Conservation (phyloP, 2,797 vertebrate species). For the Sylvia borin region DNA sequence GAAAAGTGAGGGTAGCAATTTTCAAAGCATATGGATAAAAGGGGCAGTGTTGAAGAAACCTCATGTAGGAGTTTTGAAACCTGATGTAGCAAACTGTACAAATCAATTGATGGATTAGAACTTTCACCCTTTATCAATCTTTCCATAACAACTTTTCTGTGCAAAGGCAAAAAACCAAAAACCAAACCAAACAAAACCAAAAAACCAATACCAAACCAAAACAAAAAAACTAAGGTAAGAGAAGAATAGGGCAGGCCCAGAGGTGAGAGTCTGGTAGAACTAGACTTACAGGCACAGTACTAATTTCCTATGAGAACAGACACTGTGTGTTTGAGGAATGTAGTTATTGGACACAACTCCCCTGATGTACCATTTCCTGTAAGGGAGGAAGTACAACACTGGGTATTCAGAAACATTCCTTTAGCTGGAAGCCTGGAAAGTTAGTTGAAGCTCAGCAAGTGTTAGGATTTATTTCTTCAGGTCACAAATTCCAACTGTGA, state of each 20-base stretch:
- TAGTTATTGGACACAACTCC: background rate
- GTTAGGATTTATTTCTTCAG: conserved; percentile 28
- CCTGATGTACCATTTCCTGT: background rate
- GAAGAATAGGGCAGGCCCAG: background rate
- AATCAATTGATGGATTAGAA: background rate
- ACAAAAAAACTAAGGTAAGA: background rate
- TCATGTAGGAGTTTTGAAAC: background rate
- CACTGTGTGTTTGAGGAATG: background rate
- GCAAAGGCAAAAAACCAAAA: background rate
- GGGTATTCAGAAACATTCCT: background rate
- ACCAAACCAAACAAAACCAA: too few species aligned
- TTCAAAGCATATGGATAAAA: background rate
- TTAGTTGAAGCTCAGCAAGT: background rate
- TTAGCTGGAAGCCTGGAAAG: background rate
- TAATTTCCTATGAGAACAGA: background rate
- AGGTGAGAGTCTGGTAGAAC: background rate
- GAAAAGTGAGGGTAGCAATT: background rate
- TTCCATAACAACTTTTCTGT: background rate
- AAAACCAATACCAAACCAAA: too few species aligned
- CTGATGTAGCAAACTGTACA: background rate
- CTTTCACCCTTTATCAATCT: background rate
- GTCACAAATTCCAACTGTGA: background rate
- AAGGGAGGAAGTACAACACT: background rate
- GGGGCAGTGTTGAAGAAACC: background rate
- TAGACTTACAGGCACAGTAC: background rate